Base-by-base conservation (phyloP, 2,797 vertebrate genomes). In the Kryptolebias ocellatus region DNA sequence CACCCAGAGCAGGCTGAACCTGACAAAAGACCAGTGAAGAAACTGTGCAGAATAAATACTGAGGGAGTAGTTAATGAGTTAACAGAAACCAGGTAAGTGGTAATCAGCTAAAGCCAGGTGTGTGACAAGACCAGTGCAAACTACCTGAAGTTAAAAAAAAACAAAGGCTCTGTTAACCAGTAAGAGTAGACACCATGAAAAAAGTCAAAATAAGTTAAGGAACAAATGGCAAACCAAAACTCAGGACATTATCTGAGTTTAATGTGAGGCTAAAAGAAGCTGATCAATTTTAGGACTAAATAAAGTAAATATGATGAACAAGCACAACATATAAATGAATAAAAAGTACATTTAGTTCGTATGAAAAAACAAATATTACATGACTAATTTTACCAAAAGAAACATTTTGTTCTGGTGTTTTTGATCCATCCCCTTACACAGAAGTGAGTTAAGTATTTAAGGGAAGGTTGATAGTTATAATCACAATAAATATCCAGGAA, bases 361-460 rank as follows among this genome's bases (percentile, higher is more conserved):
- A 24, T 24, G 20, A 24, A 24, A 24, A 24, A 34, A 5, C 31
- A 34, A 34, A 3, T 8, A 34, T 8, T 34, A 9, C 31, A 34
- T 8, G 1, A 6, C 31, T 34, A 6, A 9, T 34, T 5, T 34
- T 10, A 52, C 27, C 49, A 37, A 5, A 53, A 2, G 2, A 34
- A 34, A 37, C 10, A 1, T 1, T 31, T 27, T 18, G 10, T n/a
- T 16, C 15, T 67, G 27, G 17, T 42, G 14, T 10, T 42, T 52
- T 45, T 67, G 53, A 64, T 54, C 59, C n/a, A 34, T 9, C 46
- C 44, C 53, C 44, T 57, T 29, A 20, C 42, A 62, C 28, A 52
- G 47, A 66, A 50, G 17, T 28, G 34, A 60, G 24, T 51, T 31
- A 42, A 57, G 63, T 54, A 70, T 76, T 63, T 55, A 63, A 59